Conservation (phyloP, 1,140 invertebrate genomes). For the Drosophila albomicans region DNA sequence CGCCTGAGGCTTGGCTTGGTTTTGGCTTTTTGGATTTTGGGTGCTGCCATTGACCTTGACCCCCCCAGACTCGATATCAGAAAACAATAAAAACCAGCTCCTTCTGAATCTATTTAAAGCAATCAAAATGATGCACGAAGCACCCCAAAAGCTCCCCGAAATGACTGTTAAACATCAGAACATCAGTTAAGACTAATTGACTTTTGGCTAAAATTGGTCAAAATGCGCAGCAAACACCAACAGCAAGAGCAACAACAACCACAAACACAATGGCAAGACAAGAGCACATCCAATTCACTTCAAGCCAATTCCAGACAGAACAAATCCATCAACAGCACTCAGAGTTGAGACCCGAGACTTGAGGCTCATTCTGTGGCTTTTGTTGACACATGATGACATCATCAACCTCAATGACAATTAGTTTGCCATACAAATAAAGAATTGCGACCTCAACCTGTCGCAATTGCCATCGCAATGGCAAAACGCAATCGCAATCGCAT, state of each 20-base stretch:
- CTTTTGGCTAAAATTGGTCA: slow-evolving; percentile 74
- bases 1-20: slow-evolving; percentile 25
- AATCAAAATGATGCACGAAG: slow-evolving; percentile 12
- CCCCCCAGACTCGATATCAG: slow-evolving; percentile 60
- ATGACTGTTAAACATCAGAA: slow-evolving; percentile 31
- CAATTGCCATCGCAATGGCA: slow-evolving; percentile 42
- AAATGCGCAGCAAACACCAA: slow-evolving; percentile 62
- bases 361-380: slow-evolving; percentile 54
- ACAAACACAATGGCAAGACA: slow-evolving; percentile 37
- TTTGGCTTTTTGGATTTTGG: slow-evolving; percentile 24
- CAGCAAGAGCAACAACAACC: slow-evolving; percentile 27
- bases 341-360: slow-evolving; percentile 19
- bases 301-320: slow-evolving; percentile 50
- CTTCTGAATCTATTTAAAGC: slow-evolving; percentile 57
- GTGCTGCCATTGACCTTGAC: slow-evolving; percentile 62
- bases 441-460: slow-evolving; percentile 67
- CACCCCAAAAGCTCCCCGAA: neutral
- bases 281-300: slow-evolving; percentile 45
- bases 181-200: slow-evolving; percentile 78
- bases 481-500: slow-evolving; percentile 42
- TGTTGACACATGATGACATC: slow-evolving; percentile 56
- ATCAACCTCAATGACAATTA: slow-evolving; percentile 68
- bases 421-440: slow-evolving; percentile 71
- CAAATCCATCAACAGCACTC: slow-evolving; percentile 69
- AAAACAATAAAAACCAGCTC: slow-evolving; percentile 43